These are phyloP conservation scores for Cuculus canorus DNA, from an alignment of 2,797 vertebrate genomes.

Conservation along the genomic window DNA sequence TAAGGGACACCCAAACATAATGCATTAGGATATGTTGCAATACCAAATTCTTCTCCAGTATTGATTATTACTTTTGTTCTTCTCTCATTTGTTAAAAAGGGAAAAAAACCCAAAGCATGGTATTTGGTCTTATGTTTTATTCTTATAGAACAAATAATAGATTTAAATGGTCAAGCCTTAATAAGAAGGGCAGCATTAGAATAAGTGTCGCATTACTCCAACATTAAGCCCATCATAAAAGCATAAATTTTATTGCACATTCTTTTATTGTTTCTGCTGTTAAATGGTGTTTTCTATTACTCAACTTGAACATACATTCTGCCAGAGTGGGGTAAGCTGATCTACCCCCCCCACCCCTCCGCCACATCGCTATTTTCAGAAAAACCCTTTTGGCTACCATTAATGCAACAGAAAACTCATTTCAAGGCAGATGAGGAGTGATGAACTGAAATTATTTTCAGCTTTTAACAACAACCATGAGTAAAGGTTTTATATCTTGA, in stretches of 20 bases:
- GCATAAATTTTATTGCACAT: background rate
- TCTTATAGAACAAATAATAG: background rate
- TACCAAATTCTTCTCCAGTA: background rate
- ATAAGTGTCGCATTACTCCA: background rate
- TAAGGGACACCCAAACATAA: rapidly evolving
- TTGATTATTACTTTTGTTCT: background rate
- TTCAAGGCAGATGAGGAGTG: conserved; percentile 2
- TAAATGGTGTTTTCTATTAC: conserved; percentile 17
- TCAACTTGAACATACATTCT: background rate
- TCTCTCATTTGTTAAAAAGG: background rate
- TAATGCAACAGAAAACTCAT: conserved; percentile 20
- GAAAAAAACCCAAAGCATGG: background rate
- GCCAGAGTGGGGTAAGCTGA: background rate
- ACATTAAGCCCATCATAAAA: conserved; percentile 21
- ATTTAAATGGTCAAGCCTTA: background rate
- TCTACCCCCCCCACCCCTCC: background rate
- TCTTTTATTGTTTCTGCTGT: background rate
- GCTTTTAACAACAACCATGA: conserved; percentile 7
- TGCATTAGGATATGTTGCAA: background rate
- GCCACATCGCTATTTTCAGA: background rate
- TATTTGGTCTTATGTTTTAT: background rate
- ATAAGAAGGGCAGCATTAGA: background rate
- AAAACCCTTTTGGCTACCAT: conserved; percentile 13
- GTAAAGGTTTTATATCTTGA: conserved; percentile 1
- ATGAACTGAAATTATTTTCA: conserved; percentile 19